Evolutionary conservation across 2,888 invertebrate genomes (phyloP).

Genomic region (Erebia epiphron): DNA sequence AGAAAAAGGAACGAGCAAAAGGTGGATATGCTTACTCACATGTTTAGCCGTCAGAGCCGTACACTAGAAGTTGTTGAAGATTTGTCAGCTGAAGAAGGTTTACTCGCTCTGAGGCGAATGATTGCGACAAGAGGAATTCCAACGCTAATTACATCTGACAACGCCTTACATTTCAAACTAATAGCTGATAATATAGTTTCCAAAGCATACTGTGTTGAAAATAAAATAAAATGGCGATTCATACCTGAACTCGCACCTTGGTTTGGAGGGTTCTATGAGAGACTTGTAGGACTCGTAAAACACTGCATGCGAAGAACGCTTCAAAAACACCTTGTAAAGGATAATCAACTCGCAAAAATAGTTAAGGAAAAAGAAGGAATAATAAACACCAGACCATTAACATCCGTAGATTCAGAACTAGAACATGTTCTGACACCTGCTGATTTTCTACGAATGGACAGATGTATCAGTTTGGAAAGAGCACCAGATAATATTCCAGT

Average conservation of each 20-base stretch:
- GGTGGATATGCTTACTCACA: conserved; percentile 40
- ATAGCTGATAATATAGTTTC: too few species aligned
- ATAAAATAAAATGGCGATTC: too few species aligned
- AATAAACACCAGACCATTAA: conserved; percentile 31
- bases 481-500: conserved; percentile 8
- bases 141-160: too few species aligned
- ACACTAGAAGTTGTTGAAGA: conserved; percentile 44
- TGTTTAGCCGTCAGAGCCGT: conserved; percentile 43
- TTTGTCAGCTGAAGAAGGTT: conserved; percentile 25
- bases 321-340: conserved; percentile 22
- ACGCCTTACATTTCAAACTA: too few species aligned
- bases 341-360: conserved; percentile 29
- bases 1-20: conserved; percentile 21
- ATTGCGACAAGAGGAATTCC: too few species aligned
- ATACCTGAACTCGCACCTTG: conserved; percentile 34
- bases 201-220: too few species aligned
- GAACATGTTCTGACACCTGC: background rate
- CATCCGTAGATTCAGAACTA: conserved; percentile 23
- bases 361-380: conserved; percentile 34
- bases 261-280: conserved; percentile 35
- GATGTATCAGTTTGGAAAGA: too few species aligned
- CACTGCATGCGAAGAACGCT: too few species aligned
- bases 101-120: too few species aligned
- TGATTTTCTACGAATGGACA: too few species aligned
- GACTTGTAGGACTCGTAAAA: conserved; percentile 22